phyloP scores from a whole-genome alignment of 1,140 invertebrate species.

The Maniola jurtina region DNA sequence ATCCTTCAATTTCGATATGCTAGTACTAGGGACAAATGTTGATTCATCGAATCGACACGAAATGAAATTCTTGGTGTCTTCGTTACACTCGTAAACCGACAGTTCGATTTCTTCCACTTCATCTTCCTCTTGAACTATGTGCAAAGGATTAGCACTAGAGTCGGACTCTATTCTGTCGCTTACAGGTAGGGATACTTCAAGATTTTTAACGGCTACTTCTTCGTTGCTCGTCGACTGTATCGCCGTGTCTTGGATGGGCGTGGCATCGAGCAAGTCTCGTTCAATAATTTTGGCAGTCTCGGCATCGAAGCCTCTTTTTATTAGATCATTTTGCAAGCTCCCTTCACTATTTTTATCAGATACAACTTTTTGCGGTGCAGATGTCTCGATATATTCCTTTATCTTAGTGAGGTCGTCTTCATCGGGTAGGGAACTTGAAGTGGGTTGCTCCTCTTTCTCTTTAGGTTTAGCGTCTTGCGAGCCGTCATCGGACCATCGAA shows the following conservation, averaged over 20 bases:
- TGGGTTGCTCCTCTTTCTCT: slow-evolving; percentile 21
- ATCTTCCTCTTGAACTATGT: slow-evolving; percentile 42
- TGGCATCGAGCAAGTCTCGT: slow-evolving; percentile 58
- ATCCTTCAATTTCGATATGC: slow-evolving; percentile 57
- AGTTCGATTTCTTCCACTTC: slow-evolving; percentile 55
- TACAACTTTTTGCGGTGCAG: slow-evolving; percentile 19
- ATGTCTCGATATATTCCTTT: slow-evolving; percentile 58
- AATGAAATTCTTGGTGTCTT: slow-evolving; percentile 56
- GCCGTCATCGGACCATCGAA: slow-evolving; percentile 64
- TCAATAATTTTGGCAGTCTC: slow-evolving; percentile 71
- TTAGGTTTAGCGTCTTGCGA: slow-evolving; percentile 52
- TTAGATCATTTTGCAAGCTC: slow-evolving; percentile 58
- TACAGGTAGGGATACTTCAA: slow-evolving; percentile 3
- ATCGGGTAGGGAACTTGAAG: slow-evolving; percentile 32
- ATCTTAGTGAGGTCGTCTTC: slow-evolving; percentile 63
- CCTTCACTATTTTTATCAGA: slow-evolving; percentile 31
- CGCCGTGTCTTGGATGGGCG: slow-evolving; percentile 28
- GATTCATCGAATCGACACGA: slow-evolving; percentile 41
- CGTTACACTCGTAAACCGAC: slow-evolving; percentile 52
- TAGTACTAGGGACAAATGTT: slow-evolving; percentile 28
- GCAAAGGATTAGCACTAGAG: slow-evolving; percentile 35
- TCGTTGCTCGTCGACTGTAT: slow-evolving; percentile 28
- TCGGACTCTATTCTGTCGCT: slow-evolving; percentile 37
- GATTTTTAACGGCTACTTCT: slow-evolving; percentile 7
- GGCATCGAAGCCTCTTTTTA: slow-evolving; percentile 65